Base-by-base conservation (phyloP, 2,113 vertebrate genomes). In the Alethe diademata region DNA sequence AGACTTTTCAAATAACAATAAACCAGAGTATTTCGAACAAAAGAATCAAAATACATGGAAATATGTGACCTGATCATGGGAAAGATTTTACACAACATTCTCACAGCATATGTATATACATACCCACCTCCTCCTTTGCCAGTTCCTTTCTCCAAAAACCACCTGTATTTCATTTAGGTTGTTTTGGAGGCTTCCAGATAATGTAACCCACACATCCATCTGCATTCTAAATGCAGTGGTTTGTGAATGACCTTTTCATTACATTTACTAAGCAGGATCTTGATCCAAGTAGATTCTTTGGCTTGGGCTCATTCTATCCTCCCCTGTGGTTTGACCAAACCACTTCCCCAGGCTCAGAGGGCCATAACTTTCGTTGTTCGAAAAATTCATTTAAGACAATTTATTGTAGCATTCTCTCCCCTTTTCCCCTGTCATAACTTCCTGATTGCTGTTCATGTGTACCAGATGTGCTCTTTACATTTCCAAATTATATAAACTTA, bases 391-490 rank as follows among this genome's bases (percentile, higher is more conserved):
- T 97, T 91, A 93, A 91, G 36, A 50, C 23, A 91, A 90, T 83
- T 85, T 70, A 90, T 80, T 78, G 47, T 23, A 93, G 61, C 58
- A 64, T 81, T 87, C 47, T 76, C 58, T 94, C 67, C 47, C 56
- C 79, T 74, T 95, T 69, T 8, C 65, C 53, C 36, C 58, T 8
- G 6, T 43, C 66, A 78, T 90, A 95, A 90, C 62, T 93, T 94
- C 84, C 86, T 95, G 94, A 88, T 71, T 95, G 69, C 81, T 76
- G 54, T 86, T 96, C 84, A 92, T 95, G 74, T 83, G 86, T 87
- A 95, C 84, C 95, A 97, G 93, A 97, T 97, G 96, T 97, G 86
- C 4, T 4, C 69, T 94, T 90, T 78, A 81, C 38, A 62, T 83
- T 91, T 93, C 86, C 78, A 72, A 92, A 79, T 53, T 80, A 51